Evolutionary conservation across 2,888 invertebrate species (phyloP).

Genomic region (Campoplex capitator): DNA sequence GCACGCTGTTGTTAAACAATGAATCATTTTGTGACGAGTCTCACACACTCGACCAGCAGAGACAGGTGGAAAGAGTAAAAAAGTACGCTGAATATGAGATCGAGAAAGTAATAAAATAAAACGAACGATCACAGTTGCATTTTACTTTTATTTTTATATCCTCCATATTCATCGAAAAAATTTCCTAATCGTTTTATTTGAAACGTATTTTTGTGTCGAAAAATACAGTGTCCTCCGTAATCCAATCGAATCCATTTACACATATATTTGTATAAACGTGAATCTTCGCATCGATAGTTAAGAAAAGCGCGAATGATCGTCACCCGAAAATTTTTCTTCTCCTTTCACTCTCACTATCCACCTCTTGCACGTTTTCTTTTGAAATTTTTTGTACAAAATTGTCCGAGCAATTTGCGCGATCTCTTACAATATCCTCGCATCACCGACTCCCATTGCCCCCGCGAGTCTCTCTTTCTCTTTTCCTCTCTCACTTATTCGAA

Average conservation of each 20-base stretch:
- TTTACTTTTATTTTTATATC: not conserved
- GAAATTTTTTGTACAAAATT: constrained; percentile 72
- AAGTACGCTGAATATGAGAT: constrained; percentile 35
- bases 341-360: constrained; percentile 34
- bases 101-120: constrained; percentile 1
- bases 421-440: constrained; percentile 77
- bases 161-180: not conserved
- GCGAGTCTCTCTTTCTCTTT: not conserved
- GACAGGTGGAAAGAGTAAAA: constrained; percentile 48
- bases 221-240: constrained; percentile 69
- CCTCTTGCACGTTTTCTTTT: constrained; percentile 40
- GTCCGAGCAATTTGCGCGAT: constrained; percentile 83
- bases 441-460: constrained; percentile 50
- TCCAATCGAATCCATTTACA: constrained; percentile 69
- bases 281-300: constrained; percentile 70
- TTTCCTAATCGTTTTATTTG: constrained; percentile 19
- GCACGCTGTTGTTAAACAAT: constrained; percentile 55
- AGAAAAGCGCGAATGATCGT: constrained; percentile 62
- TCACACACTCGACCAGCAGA: constrained; percentile 18
- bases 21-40: constrained; percentile 64
- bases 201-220: constrained; percentile 51
- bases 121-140: constrained; percentile 17
- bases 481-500: constrained; percentile 61
- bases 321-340: constrained; percentile 47
- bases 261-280: not conserved